Evolutionary conservation across 1,140 invertebrate genomes (phyloP).

Genomic region (Sycophaga agraensis): DNA sequence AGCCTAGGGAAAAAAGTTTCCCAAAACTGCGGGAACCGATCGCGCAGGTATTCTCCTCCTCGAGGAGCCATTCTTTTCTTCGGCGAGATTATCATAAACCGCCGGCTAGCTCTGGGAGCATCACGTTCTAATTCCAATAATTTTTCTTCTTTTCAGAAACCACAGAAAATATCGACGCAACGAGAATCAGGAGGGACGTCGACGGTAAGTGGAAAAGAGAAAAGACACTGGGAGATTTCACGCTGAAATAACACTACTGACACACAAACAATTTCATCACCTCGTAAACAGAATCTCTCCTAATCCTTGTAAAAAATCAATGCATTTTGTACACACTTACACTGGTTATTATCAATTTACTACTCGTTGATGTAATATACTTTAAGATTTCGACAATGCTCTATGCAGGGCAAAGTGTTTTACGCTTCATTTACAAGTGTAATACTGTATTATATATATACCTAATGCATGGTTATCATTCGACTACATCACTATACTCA

Average conservation of each 20-base stretch:
- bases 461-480: conserved; percentile 19
- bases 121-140: too few species aligned
- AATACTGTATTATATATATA: conserved; percentile 9
- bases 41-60: background rate
- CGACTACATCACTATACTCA: background rate
- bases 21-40: background rate
- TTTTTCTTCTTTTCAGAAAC: background rate
- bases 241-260: background rate
- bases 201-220: conserved; percentile 30
- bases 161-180: conserved; percentile 26
- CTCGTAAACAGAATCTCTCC: too few species aligned
- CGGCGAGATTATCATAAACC: too few species aligned
- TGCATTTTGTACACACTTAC: background rate
- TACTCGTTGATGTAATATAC: conserved; percentile 14
- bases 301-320: too few species aligned
- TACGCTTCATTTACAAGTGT: background rate
- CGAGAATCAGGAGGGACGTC: conserved; percentile 40
- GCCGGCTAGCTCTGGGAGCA: too few species aligned
- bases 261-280: too few species aligned
- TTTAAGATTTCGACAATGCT: background rate
- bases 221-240: background rate
- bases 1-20: too few species aligned
- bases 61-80: background rate
- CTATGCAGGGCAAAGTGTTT: background rate
- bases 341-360: background rate